These are phyloP conservation scores for Calyptommatus sinebrachiatus DNA, from an alignment of 2,113 vertebrate genomes.

Conservation along the genomic window DNA sequence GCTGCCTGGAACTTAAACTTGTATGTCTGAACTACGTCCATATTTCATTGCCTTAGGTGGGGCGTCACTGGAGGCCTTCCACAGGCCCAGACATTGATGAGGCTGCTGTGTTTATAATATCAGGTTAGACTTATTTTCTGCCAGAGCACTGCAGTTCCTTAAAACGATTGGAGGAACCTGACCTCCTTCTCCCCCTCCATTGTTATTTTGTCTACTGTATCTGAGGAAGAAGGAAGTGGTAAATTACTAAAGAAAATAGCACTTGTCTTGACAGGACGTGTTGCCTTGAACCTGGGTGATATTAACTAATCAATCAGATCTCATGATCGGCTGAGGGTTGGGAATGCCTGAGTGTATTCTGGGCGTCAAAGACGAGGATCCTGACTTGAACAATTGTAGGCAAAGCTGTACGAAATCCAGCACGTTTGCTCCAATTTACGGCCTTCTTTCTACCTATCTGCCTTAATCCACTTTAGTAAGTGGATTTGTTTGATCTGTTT, in stretches of 20 bases:
- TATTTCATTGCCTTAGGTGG: constrained; percentile 74
- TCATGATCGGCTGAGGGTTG: constrained; percentile 54
- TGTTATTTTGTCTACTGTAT: constrained; percentile 74
- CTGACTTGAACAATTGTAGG: not conserved
- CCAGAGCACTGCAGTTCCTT: constrained; percentile 71
- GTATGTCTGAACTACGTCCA: constrained; percentile 70
- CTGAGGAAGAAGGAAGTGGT: constrained; percentile 77
- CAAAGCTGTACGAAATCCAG: not conserved
- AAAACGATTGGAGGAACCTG: constrained; percentile 64
- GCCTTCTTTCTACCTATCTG: too few species aligned
- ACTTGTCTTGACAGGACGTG: constrained; percentile 67
- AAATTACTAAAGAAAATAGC: constrained; percentile 74
- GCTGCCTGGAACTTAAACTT: constrained; percentile 70
- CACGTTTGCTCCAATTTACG: rapidly evolving
- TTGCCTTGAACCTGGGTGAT: constrained; percentile 70
- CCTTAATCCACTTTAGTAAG: too few species aligned
- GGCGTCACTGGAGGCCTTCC: constrained; percentile 55
- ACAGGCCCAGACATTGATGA: constrained; percentile 59
- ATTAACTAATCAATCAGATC: constrained; percentile 63
- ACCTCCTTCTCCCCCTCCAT: constrained; percentile 64
- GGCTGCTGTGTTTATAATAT: constrained; percentile 76
- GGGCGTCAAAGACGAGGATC: constrained; percentile 42
- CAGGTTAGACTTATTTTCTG: constrained; percentile 60
- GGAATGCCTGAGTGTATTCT: constrained; percentile 52
- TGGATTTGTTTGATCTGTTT: too few species aligned